These are phyloP conservation scores for Protomyctophum bolini DNA, from an alignment of 2,113 vertebrate species.

Conservation along the genomic window DNA sequence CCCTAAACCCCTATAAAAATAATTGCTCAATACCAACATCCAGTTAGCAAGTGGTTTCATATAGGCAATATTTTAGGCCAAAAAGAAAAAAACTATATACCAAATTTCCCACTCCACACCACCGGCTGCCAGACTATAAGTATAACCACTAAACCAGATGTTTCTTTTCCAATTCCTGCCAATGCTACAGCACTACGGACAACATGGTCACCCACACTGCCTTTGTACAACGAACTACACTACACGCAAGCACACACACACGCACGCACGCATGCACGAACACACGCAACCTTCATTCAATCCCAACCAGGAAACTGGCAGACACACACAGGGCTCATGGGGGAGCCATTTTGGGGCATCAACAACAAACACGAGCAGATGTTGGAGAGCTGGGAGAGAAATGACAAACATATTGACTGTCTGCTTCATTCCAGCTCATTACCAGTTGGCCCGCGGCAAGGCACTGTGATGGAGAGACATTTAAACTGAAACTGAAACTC, in stretches of 20 bases:
- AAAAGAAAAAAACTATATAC: no score
- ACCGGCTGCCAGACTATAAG: background rate
- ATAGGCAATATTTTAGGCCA: no score
- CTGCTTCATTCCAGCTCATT: constrained; percentile 65
- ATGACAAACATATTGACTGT: constrained; percentile 68
- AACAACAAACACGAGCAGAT: constrained; percentile 69
- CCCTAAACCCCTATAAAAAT: no score
- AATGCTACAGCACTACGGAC: constrained; percentile 28
- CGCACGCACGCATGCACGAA: no score
- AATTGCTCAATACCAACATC: no score
- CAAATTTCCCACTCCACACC: no score
- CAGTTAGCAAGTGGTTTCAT: no score
- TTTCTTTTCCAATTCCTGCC: constrained; percentile 21
- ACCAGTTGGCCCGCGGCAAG: constrained; percentile 48
- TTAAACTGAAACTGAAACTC: constrained; percentile 35
- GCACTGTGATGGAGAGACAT: constrained; percentile 32
- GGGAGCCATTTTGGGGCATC: constrained; percentile 65
- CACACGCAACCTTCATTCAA: constrained; percentile 38
- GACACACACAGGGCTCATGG: constrained; percentile 42
- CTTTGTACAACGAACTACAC: constrained; percentile 42
- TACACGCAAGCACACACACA: background rate
- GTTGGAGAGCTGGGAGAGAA: constrained; percentile 60
- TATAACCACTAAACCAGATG: constrained; percentile 24
- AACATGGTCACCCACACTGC: constrained; percentile 35
- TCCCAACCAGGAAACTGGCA: constrained; percentile 57